phyloP scores from a whole-genome alignment of 2,888 invertebrate genomes.

The Frankliniella intonsa region DNA sequence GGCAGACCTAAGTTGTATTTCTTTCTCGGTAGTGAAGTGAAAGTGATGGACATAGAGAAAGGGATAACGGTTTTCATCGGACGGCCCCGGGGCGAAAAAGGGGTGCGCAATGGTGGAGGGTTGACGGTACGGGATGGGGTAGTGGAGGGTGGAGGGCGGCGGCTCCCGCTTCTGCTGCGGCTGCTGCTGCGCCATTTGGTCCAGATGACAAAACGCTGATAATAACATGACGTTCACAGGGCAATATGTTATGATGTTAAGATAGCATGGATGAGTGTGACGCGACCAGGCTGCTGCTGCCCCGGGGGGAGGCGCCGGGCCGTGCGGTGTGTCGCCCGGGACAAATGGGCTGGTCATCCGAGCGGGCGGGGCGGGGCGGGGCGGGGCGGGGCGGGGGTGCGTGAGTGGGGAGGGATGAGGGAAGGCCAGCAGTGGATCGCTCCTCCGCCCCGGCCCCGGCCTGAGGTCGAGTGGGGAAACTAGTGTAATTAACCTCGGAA shows the following conservation, averaged over 20 bases:
- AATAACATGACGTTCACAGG: slow-evolving; percentile 24
- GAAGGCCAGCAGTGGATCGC: neutral
- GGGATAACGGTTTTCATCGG: too few relatives aligned
- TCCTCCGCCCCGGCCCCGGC: too few relatives aligned
- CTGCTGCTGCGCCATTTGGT: slow-evolving; percentile 16
- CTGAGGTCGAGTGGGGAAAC: too few relatives aligned
- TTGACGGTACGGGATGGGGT: too few relatives aligned
- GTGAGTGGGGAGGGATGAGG: neutral
- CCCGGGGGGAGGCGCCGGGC: neutral
- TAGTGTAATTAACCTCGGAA: neutral
- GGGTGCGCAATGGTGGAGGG: neutral
- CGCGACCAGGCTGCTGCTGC: neutral
- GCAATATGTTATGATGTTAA: slow-evolving; percentile 24
- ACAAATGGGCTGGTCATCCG: slow-evolving; percentile 11
- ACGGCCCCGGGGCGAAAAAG: too few relatives aligned
- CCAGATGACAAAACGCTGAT: slow-evolving; percentile 24
- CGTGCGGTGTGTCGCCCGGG: neutral
- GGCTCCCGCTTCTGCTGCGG: neutral
- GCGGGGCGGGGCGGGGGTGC: neutral
- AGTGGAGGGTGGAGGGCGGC: neutral
- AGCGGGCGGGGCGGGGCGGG: neutral
- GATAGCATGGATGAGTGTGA: slow-evolving; percentile 17
- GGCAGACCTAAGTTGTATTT: too few relatives aligned
- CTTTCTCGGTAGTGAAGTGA: too few relatives aligned
- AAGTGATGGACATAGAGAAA: too few relatives aligned